Evolutionary conservation across 2,888 invertebrate species (phyloP), one percentile per base, ranked within the genome.

Genomic region (Tetranychus truncatus): DNA sequence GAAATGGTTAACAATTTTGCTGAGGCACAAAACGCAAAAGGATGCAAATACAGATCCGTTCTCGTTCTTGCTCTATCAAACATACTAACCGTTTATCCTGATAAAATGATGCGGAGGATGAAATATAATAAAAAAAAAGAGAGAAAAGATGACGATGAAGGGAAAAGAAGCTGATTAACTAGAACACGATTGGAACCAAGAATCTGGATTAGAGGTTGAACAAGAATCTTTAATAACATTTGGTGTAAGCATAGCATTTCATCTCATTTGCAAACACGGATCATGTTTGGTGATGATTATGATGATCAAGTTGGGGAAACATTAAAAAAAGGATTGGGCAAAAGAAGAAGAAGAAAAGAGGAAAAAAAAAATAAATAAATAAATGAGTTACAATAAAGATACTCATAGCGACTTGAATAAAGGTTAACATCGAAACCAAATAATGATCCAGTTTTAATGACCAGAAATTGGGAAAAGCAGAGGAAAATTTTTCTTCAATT

Each of bases 51-150:
- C 34, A 15, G 55, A 55, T 55, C 11, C 55, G 15, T 55, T 55
- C 55, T 55, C 55, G 55, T 55, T 55, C 55, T 55, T 55, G 55
- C 9, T 55, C 9, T 15, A 55, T 34, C 34, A 34, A 34, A 34
- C 34, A 34, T 34, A 34, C 34, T 34, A 34, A 34, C 34, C 34
- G 34, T 34, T 34, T 34, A 34, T 34, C 34, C 34, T 34, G 4
- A 55, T 9, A 15, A 55, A 15, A 55, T 55, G 55, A 55, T 55
- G 55, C 55, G 55, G 69, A 67, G 67, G 21, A 67, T 67, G 67
- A 67, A 65, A 67, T 11, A 69, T 20, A 69, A 67, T n/a, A 67
- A n/a, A 67, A n/a, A n/a, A 67, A 11, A 67, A 11, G 67, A 67
- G 67, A 67, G 67, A 67, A 1, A n/a, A 67, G 11, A 67, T n/a